Percentiles rank a stretch among this genome's conserved stretches.
These are phyloP conservation scores for Erethizon dorsatum DNA, from an alignment of 2,797 vertebrate species.

Conservation along the genomic window DNA sequence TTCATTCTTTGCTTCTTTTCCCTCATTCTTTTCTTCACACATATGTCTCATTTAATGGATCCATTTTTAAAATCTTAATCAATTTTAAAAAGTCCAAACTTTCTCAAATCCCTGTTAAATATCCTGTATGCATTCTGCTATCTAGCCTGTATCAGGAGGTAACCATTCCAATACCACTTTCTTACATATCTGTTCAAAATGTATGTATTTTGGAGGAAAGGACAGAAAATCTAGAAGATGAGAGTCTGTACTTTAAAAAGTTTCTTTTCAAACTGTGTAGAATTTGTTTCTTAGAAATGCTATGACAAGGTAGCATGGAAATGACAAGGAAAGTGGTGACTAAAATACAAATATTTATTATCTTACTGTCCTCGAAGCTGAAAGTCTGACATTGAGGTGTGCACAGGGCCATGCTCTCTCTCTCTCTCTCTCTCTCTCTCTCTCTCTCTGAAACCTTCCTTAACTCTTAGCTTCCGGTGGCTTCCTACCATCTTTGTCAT, in stretches of 20 bases:
- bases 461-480: neutral
- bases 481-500: neutral
- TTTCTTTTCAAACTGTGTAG: accelerated
- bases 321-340: too few species aligned
- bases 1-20: neutral
- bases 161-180: neutral
- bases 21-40: neutral
- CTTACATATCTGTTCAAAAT: neutral
- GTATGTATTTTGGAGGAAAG: neutral
- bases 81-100: neutral
- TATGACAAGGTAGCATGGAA: neutral
- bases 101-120: neutral
- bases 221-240: neutral
- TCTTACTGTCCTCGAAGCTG: neutral
- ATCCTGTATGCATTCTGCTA: neutral
- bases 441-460: neutral
- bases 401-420: neutral
- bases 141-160: neutral
- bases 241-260: neutral
- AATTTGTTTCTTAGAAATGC: neutral
- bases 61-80: neutral
- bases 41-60: neutral
- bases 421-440: neutral
- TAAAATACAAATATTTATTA: neutral
- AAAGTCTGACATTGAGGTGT: neutral